Conservation (phyloP, 2,888 invertebrate species). For the Tuberolachnus salignus region DNA sequence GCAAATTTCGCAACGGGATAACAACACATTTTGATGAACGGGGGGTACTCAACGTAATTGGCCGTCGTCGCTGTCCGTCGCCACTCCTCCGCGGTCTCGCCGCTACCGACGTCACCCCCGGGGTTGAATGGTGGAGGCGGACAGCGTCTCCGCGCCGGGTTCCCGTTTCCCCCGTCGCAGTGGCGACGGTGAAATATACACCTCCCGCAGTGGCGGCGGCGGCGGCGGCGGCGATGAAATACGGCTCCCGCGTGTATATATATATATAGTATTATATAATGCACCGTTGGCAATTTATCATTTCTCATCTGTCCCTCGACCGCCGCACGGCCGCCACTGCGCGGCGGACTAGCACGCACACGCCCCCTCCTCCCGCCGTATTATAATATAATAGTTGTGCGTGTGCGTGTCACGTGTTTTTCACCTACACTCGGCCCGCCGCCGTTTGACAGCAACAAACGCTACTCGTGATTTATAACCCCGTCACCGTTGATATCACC, state of each 20-base stretch:
- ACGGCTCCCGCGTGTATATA: conserved; percentile 41
- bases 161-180: conserved; percentile 13
- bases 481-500: conserved; percentile 23
- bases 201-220: conserved; percentile 27
- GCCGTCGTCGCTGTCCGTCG: conserved; percentile 24
- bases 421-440: conserved; percentile 24
- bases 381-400: background rate
- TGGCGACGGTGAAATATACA: conserved; percentile 41
- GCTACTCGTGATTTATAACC: conserved; percentile 43
- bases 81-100: background rate
- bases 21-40: conserved; percentile 48
- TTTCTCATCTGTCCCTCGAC: conserved; percentile 8
- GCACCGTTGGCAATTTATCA: conserved; percentile 48
- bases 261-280: background rate
- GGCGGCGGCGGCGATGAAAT: conserved; percentile 37
- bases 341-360: background rate
- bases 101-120: no score
- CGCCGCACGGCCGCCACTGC: background rate
- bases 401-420: conserved; percentile 35
- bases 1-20: conserved; percentile 34
- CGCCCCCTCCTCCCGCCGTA: background rate
- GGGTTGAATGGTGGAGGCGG: background rate
- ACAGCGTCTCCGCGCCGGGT: background rate
- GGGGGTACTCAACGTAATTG: conserved; percentile 49
- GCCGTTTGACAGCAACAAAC: conserved; percentile 33